phyloP scores from a whole-genome alignment of 2,797 vertebrate genomes.

The Phataginus tetradactyla region DNA sequence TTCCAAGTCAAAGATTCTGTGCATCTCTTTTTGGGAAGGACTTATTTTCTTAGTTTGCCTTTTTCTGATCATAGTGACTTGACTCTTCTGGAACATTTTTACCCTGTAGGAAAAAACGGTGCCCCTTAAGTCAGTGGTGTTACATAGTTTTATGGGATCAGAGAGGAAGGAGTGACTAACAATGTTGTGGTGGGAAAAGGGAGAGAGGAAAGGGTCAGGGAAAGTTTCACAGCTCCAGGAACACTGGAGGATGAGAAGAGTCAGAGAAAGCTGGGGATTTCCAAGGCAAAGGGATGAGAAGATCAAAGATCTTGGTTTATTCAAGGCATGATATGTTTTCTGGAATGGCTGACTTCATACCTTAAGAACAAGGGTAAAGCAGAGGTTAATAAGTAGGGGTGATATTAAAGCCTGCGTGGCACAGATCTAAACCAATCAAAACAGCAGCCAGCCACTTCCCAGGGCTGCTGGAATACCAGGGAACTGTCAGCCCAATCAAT shows the following conservation, averaged over 20 bases:
- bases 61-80: neutral
- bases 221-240: neutral
- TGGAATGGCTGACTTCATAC: neutral
- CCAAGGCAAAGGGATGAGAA: neutral
- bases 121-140: neutral
- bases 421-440: neutral
- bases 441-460: neutral
- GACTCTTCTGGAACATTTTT: neutral
- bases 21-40: neutral
- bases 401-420: neutral
- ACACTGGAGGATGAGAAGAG: neutral
- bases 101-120: neutral
- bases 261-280: neutral
- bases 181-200: neutral
- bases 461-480: neutral
- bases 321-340: neutral
- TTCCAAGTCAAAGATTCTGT: neutral
- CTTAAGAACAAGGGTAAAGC: neutral
- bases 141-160: neutral
- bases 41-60: neutral
- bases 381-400: neutral
- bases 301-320: neutral
- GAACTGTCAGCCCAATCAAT: neutral
- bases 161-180: neutral
- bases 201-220: neutral